Conservation (phyloP, 2,113 vertebrate genomes). For the Mohoua ochrocephala region DNA sequence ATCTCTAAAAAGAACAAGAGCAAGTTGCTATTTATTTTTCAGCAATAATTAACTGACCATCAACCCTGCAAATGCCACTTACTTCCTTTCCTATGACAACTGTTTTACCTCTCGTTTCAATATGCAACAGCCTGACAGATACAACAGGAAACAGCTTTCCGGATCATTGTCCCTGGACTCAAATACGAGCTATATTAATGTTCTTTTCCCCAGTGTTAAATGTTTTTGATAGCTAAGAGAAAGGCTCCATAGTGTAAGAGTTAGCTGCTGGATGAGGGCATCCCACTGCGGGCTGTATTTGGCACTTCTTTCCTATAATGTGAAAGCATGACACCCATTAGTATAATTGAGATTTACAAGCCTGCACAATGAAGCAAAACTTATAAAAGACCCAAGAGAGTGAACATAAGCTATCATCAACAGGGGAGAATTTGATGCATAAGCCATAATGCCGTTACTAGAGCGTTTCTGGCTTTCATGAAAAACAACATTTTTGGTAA, state of each 20-base stretch:
- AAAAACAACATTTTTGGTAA: background rate
- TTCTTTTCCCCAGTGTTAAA: conserved; percentile 27
- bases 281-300: conserved; percentile 44
- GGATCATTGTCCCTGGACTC: background rate
- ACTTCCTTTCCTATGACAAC: background rate
- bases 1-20: background rate
- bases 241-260: conserved; percentile 25
- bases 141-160: background rate
- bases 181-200: conserved; percentile 25
- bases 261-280: conserved; percentile 32
- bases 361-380: conserved; percentile 56
- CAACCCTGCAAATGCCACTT: background rate
- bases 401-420: conserved; percentile 51
- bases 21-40: conserved; percentile 62
- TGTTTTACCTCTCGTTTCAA: background rate
- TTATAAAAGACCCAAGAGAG: conserved; percentile 46
- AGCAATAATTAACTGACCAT: conserved; percentile 54
- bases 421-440: background rate
- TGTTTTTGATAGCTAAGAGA: conserved; percentile 50
- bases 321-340: conserved; percentile 66
- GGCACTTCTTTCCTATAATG: conserved; percentile 38
- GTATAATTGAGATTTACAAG: conserved; percentile 63
- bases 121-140: background rate
- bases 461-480: background rate
- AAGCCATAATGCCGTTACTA: background rate